These are phyloP conservation scores for Chrysopilus asiliformis DNA, from an alignment of 2,888 invertebrate genomes.

Conservation along the genomic window DNA sequence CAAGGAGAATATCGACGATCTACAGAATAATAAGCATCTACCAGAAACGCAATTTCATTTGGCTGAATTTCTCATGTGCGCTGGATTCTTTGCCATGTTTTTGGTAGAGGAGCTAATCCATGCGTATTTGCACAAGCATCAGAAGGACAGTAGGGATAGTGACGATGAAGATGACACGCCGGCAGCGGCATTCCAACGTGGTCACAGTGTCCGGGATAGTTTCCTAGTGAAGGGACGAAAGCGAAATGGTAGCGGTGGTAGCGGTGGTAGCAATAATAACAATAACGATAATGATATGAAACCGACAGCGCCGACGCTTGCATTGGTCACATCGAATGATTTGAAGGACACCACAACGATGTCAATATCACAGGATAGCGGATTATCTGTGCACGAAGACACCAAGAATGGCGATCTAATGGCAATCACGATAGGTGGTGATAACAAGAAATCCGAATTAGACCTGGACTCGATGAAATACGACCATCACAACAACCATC, in stretches of 20 bases:
- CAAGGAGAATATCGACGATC: conserved; percentile 47
- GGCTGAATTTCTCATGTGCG: conserved; percentile 58
- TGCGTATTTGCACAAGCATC: conserved; percentile 45
- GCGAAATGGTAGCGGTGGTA: conserved; percentile 1
- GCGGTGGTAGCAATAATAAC: conserved; percentile 2
- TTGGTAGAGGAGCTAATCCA: conserved; percentile 70
- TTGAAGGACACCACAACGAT: background rate
- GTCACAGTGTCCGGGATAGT: conserved; percentile 27
- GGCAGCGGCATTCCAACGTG: conserved; percentile 28
- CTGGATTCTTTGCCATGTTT: conserved; percentile 64
- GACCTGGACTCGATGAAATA: background rate
- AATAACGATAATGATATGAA: conserved; percentile 5
- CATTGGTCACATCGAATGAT: too few relatives aligned
- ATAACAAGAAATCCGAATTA: too few relatives aligned
- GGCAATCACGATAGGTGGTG: too few relatives aligned
- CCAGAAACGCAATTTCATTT: conserved; percentile 46
- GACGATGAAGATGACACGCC: conserved; percentile 19
- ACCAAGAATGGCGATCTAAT: background rate
- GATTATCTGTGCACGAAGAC: background rate
- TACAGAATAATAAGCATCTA: conserved; percentile 36
- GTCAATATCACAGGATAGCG: background rate
- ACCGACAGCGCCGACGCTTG: background rate
- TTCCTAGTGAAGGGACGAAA: conserved; percentile 17
- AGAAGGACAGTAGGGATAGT: conserved; percentile 30
- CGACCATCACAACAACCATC: background rate